A percentile compares a stretch with the other conserved stretches of the same genome.
phyloP scores from a whole-genome alignment of 1,140 invertebrate genomes.

The Calephelis nemesis region DNA sequence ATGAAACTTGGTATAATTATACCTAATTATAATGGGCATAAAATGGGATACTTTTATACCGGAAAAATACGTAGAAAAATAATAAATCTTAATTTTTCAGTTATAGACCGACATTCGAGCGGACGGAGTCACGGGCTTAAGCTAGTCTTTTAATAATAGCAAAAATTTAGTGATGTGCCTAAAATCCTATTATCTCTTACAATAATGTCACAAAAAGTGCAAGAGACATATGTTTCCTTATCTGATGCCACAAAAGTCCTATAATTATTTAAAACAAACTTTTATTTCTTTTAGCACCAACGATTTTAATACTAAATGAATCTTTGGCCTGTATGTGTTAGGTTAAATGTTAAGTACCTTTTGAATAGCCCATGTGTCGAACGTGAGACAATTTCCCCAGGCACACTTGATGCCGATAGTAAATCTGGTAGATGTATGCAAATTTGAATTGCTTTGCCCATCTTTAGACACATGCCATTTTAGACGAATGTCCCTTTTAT shows the following conservation, averaged over 20 bases:
- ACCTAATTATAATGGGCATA: too few species aligned
- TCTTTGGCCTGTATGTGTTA: neutral
- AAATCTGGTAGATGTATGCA: slow-evolving; percentile 45
- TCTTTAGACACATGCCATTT: slow-evolving; percentile 50
- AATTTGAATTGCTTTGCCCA: slow-evolving; percentile 41
- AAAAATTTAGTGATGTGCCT: too few species aligned
- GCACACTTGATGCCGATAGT: slow-evolving; percentile 50
- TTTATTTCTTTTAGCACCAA: neutral
- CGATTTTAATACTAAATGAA: slow-evolving; percentile 1
- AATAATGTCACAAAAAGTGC: too few species aligned
- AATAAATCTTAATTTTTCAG: too few species aligned
- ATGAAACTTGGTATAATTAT: too few species aligned
- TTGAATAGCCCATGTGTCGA: slow-evolving; percentile 34
- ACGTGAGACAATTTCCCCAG: slow-evolving; percentile 53
- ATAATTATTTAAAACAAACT: neutral
- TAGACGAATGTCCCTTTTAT: slow-evolving; percentile 33
- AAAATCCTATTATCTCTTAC: too few species aligned
- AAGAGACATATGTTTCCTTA: too few species aligned
- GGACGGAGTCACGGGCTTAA: too few species aligned
- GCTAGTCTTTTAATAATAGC: too few species aligned
- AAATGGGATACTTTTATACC: too few species aligned
- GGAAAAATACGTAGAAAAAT: too few species aligned
- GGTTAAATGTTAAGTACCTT: slow-evolving; percentile 23
- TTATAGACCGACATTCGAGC: too few species aligned
- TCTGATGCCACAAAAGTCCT: neutral